Evolutionary conservation across 2,888 invertebrate genomes (phyloP), one percentile per base, ranked within the genome.

Genomic region (Harmothoe impar): DNA sequence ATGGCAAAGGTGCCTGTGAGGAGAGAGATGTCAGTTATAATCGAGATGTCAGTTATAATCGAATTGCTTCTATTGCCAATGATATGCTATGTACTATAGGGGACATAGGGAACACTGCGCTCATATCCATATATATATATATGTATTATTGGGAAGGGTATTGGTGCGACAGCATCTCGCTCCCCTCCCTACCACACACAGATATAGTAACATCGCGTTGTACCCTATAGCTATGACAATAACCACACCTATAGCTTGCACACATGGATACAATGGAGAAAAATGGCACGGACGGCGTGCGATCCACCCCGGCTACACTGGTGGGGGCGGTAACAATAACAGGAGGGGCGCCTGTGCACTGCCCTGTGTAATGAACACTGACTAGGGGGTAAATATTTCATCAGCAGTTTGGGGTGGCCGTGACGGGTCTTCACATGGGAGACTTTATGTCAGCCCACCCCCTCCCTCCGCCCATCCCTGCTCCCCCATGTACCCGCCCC

Each of bases 341-440:
- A 33, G 35, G 43, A 23, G 33, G 23, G 35, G 20, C 5, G 35
- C 31, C 31, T 7, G 81, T 35, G 81, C 43, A 43, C 23, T 43
- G 81, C 81, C 35, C 23, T 33, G 23, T 43, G 81, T 35, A 81
- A 81, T 81, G 81, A 81, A 81, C 43, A 81, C 81, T 81, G 81
- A 81, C 81, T 33, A 35, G 25, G 35, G 15, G 81, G 43, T 81
- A 81, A 81, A 81, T 81, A 81, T 81, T 81, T 33, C 81, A 81
- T 81, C 81, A 33, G n/a, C 7, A 43, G 81, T 81, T 81, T 43
- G 33, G 23, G 35, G 33, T 17, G 43, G 20, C 77, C 81, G 43
- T 43, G 81, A 81, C 43, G 81, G 33, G 81, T 81, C 81, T n/a
- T 35, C 81, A 81, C 23, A 43, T 15, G 81, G 43, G 81, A 81